phyloP scores from a whole-genome alignment of 2,888 invertebrate species.

The Sympetrum striolatum region DNA sequence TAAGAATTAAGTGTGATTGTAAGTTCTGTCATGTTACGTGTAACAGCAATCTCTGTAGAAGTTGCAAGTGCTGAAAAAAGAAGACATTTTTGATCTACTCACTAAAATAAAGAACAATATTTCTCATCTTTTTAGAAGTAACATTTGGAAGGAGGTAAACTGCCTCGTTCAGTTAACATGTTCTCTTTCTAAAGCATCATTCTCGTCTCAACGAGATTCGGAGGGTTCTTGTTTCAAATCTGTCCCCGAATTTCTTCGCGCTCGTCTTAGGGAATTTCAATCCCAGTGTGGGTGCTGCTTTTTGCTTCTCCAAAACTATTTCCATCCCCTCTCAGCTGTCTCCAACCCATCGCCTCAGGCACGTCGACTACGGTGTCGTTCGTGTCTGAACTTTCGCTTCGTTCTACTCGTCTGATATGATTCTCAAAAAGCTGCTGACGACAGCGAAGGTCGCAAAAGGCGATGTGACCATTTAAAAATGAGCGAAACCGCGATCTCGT shows the following conservation, averaged over 20 bases:
- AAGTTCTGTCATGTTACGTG: no score
- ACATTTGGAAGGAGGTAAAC: no score
- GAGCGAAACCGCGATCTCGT: background rate
- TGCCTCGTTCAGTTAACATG: no score
- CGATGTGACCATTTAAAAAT: background rate
- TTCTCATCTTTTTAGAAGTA: no score
- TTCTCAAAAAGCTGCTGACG: background rate
- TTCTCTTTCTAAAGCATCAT: no score
- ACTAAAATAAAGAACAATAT: no score
- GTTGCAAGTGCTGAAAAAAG: no score
- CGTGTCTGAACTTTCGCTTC: background rate
- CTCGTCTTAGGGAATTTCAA: background rate
- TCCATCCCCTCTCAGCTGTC: background rate
- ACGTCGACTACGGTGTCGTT: background rate
- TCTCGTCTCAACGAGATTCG: no score
- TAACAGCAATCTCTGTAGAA: no score
- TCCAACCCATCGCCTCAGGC: background rate
- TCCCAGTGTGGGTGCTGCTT: background rate
- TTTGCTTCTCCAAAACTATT: background rate
- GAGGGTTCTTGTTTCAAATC: no score
- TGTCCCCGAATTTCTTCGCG: background rate
- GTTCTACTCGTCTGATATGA: background rate
- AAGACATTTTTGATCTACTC: no score
- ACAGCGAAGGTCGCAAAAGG: background rate
- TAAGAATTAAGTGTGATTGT: no score